These are phyloP conservation scores for Brenthis hecate DNA, from an alignment of 2,888 invertebrate species.

Conservation along the genomic window DNA sequence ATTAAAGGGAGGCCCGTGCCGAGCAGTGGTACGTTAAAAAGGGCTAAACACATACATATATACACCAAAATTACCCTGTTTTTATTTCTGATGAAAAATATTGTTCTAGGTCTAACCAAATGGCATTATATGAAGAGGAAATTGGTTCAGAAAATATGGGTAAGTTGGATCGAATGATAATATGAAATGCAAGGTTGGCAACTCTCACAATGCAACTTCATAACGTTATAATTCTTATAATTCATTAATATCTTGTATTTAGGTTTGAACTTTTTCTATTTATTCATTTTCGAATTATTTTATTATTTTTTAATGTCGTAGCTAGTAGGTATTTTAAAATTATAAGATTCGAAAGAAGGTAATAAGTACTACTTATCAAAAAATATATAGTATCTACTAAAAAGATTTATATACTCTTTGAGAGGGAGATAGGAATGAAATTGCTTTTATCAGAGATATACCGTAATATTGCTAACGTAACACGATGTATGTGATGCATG, in stretches of 20 bases:
- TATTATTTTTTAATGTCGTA: not conserved
- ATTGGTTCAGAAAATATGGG: conserved; percentile 56
- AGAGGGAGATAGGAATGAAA: not conserved
- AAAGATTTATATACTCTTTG: too few relatives aligned
- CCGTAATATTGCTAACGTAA: conserved; percentile 7
- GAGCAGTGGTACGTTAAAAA: too few relatives aligned
- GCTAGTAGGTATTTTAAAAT: not conserved
- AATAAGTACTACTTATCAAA: not conserved
- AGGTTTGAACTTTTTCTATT: not conserved
- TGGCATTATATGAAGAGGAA: conserved; percentile 63
- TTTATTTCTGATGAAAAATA: not conserved
- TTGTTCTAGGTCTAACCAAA: conserved; percentile 66
- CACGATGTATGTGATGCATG: conserved; percentile 4
- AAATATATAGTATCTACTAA: not conserved
- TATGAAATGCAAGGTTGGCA: too few relatives aligned
- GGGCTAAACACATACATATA: too few relatives aligned
- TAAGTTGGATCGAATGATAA: conserved; percentile 40
- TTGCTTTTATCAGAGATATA: conserved; percentile 5
- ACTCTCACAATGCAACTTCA: too few relatives aligned
- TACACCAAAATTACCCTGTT: too few relatives aligned
- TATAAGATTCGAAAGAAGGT: not conserved
- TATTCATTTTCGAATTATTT: not conserved
- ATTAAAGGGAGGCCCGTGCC: too few relatives aligned
- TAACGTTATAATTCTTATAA: too few relatives aligned
- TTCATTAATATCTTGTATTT: too few relatives aligned